A percentile compares a stretch with the other conserved stretches of the same genome.
Evolutionary conservation across 2,113 vertebrate species (phyloP).

Genomic region (Poecilia latipinna): DNA sequence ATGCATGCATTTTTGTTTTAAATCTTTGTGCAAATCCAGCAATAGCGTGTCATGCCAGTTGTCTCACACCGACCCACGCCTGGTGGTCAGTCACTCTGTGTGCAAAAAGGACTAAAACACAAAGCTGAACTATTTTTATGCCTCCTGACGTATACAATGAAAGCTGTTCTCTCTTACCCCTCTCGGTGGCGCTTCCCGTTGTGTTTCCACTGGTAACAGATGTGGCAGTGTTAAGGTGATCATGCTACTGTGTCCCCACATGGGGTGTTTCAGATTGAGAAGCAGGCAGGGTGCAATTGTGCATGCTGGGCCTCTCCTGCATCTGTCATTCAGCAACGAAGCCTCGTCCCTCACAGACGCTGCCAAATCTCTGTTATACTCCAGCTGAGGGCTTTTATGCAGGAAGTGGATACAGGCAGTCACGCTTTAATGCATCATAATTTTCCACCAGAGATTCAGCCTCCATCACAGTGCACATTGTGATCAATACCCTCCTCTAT

Average conservation of each 20-base stretch:
- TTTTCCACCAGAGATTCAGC: constrained; percentile 29
- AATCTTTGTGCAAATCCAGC: neutral
- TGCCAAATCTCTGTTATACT: neutral
- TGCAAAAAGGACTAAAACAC: neutral
- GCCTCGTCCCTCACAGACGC: neutral
- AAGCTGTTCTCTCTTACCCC: constrained; percentile 3
- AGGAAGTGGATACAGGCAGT: neutral
- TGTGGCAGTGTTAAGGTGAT: constrained; percentile 38
- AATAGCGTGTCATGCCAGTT: neutral
- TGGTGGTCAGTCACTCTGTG: neutral
- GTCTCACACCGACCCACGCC: neutral
- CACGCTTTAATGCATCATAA: constrained; percentile 40
- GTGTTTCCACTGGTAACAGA: constrained; percentile 48
- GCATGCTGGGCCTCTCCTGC: constrained; percentile 25
- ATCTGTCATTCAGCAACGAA: constrained; percentile 33
- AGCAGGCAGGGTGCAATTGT: constrained; percentile 17
- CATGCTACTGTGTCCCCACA: constrained; percentile 28
- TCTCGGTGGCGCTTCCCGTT: constrained; percentile 33
- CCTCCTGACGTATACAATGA: neutral
- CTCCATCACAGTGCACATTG: constrained; percentile 9
- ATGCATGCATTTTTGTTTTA: neutral
- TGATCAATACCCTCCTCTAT: constrained; percentile 61
- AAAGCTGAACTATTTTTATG: neutral
- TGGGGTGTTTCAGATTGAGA: constrained; percentile 33
- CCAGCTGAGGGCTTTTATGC: neutral